Percentiles rank a stretch among this genome's conserved stretches.
These are phyloP conservation scores for Mactra quadrangularis DNA, from an alignment of 1,140 invertebrate species.

Conservation along the genomic window DNA sequence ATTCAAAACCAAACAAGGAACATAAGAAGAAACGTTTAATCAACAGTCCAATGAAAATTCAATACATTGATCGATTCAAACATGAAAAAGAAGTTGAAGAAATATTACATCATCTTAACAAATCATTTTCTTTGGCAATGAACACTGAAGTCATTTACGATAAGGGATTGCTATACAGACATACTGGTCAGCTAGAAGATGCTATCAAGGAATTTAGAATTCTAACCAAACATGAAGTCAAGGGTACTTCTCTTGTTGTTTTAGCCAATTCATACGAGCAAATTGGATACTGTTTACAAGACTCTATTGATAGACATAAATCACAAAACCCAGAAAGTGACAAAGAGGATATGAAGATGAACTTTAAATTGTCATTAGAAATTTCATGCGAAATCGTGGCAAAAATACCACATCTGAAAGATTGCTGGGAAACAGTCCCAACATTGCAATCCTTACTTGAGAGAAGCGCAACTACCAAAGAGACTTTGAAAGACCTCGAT, in stretches of 20 bases:
- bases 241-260: conserved; percentile 12
- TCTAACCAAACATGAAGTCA: no score
- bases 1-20: no score
- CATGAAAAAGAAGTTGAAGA: neutral
- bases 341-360: neutral
- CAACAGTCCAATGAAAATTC: conserved; percentile 32
- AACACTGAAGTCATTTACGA: conserved; percentile 25
- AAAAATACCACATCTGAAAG: neutral
- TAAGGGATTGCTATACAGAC: conserved; percentile 28
- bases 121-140: conserved; percentile 11
- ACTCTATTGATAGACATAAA: neutral
- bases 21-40: no score
- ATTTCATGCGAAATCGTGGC: conserved; percentile 13
- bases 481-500: no score
- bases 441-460: neutral
- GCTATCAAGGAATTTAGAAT: conserved; percentile 26
- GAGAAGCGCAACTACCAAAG: no score
- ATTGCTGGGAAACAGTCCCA: conserved; percentile 4
- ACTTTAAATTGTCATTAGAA: conserved; percentile 11
- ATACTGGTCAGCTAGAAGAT: neutral
- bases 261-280: conserved; percentile 44
- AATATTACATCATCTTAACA: conserved; percentile 14
- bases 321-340: neutral
- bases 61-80: neutral
- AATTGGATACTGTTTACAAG: conserved; percentile 10